Evolutionary conservation across 2,888 invertebrate species (phyloP).

Genomic region (Rhyacophila evoluta): DNA sequence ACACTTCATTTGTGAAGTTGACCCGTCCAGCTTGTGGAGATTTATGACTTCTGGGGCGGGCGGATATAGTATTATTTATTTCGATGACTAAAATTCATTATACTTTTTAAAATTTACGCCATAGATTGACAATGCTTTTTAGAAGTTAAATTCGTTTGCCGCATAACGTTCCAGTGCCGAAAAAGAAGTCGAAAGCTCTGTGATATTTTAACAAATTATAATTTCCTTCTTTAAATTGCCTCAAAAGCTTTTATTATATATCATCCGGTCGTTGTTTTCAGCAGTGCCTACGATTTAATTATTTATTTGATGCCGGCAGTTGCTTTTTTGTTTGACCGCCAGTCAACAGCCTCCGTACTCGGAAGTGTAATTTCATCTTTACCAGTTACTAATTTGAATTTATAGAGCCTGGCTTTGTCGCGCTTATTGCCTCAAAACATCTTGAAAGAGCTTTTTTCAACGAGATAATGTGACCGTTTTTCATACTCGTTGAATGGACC

Average conservation of each 20-base stretch:
- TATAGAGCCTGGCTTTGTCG: slow-evolving; percentile 16
- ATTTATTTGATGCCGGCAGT: background rate
- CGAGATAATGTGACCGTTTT: background rate
- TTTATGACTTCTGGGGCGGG: no score
- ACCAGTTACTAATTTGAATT: background rate
- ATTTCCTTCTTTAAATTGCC: background rate
- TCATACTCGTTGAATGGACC: background rate
- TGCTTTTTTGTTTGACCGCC: background rate
- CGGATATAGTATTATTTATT: no score
- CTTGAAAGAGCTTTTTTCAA: background rate
- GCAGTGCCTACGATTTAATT: background rate
- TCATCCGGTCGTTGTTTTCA: background rate
- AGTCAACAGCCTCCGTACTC: background rate
- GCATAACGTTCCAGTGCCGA: no score
- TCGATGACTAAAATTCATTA: no score
- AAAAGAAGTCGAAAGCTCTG: no score
- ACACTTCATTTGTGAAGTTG: no score
- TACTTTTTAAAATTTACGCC: no score
- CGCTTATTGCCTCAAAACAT: background rate
- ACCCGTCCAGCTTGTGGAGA: no score
- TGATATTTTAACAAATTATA: no score
- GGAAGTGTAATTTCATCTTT: slow-evolving; percentile 24
- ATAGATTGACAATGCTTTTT: no score
- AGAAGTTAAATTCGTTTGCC: no score
- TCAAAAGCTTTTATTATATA: background rate